Evolutionary conservation across 1,140 invertebrate species (phyloP).

Genomic region (Camponotus floridanus): DNA sequence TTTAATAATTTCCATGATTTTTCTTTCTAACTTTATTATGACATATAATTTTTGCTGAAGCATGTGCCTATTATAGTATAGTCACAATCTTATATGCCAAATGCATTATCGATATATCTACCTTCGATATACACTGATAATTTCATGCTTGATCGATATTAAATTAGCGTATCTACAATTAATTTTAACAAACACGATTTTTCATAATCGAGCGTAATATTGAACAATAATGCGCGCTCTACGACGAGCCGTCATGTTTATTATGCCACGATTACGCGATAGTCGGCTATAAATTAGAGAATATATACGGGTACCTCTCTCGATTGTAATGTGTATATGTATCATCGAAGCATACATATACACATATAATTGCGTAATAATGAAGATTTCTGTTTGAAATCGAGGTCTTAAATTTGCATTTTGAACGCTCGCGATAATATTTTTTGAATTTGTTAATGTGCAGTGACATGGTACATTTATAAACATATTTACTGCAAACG

Average conservation of each 20-base stretch:
- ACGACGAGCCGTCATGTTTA: conserved; percentile 51
- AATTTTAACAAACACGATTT: conserved; percentile 20
- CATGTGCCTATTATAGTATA: background rate
- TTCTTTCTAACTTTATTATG: background rate
- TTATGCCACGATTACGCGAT: conserved; percentile 57
- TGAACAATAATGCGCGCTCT: conserved; percentile 57
- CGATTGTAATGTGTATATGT: background rate
- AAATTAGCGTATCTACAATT: conserved; percentile 6
- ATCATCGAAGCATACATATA: conserved; percentile 13
- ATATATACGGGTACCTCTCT: conserved; percentile 73
- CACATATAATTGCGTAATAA: conserved; percentile 60
- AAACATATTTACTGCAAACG: background rate
- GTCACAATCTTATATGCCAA: background rate
- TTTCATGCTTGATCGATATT: background rate
- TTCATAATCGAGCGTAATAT: conserved; percentile 20
- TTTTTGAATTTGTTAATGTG: conserved; percentile 18
- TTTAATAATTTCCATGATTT: background rate
- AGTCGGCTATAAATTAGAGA: conserved; percentile 69
- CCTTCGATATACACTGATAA: background rate
- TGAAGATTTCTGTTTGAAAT: conserved; percentile 59
- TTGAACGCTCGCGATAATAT: conserved; percentile 29
- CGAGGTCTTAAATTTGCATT: conserved; percentile 46
- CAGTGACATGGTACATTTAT: background rate
- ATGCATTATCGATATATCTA: background rate
- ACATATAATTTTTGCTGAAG: background rate